These are phyloP conservation scores for Ips nitidus DNA, from an alignment of 1,140 invertebrate genomes.

Conservation along the genomic window DNA sequence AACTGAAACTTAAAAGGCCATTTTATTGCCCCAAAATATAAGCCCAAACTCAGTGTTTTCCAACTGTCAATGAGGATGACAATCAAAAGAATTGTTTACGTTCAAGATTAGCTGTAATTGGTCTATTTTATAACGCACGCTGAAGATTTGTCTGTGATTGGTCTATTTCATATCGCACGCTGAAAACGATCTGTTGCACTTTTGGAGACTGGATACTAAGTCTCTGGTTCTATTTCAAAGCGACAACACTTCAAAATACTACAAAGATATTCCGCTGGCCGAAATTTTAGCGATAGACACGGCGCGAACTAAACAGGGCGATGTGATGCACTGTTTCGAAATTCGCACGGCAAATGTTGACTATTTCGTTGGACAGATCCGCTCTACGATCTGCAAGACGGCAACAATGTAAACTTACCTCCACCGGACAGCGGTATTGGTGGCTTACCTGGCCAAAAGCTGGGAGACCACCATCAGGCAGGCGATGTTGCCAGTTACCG, in stretches of 20 bases:
- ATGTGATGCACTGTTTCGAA: constrained; percentile 87
- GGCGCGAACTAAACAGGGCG: constrained; percentile 66
- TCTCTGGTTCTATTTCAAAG: constrained; percentile 86
- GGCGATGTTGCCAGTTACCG: constrained; percentile 90
- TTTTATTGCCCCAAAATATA: too few relatives aligned
- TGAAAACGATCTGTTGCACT: background rate
- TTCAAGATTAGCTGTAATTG: too few relatives aligned
- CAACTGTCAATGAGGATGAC: too few relatives aligned
- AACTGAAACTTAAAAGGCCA: too few relatives aligned
- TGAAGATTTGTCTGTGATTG: too few relatives aligned
- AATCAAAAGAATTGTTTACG: too few relatives aligned
- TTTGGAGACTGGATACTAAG: constrained; percentile 17
- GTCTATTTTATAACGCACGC: too few relatives aligned
- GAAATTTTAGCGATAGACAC: constrained; percentile 84
- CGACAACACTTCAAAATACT: constrained; percentile 87
- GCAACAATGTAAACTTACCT: constrained; percentile 57
- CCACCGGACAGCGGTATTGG: constrained; percentile 80
- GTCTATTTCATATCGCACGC: too few relatives aligned
- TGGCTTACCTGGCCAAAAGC: constrained; percentile 82
- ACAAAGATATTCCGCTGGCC: constrained; percentile 90
- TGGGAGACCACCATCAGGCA: constrained; percentile 95
- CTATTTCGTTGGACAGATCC: constrained; percentile 87
- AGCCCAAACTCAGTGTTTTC: too few relatives aligned
- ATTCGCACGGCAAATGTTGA: constrained; percentile 80
- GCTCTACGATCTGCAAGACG: constrained; percentile 58